Base-by-base conservation (phyloP, 64 coral and sea anemone species). In the Pocillopora verrucosa region DNA sequence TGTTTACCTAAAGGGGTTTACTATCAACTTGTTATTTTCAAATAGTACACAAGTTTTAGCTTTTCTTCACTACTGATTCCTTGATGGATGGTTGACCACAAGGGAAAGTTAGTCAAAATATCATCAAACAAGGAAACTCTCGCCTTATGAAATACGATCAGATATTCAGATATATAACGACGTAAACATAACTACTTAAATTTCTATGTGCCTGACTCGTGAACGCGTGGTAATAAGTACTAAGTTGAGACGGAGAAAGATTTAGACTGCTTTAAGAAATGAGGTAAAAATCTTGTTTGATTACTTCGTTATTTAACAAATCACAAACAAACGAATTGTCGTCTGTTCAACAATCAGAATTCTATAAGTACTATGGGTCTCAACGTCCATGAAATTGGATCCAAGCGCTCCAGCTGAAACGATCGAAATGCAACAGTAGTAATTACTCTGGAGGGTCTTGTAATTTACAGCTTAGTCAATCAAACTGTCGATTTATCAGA, bases 131-230 rank as follows among this genome's bases (percentile, higher is more conserved):
- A 70, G 5, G 15, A 63, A 26, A 82, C 79, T 82, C 59, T 13
- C 59, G 79, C 79, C 30, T 61, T 82, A 34, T 80, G 77, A 59
- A 80, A 80, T 80, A 24, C 67, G 67, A 70, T 70, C 20, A 24
- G 20, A 51, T 51, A 51, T 51, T 51, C 41, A 3, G 41, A 4
- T 51, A 51, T 51, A 11, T 20, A 7, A 24, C n/a, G 67, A 70
- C 22, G n/a, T 70, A 24, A 25, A 26, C 67, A 24, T 19, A 22
- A 70, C 10, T 24, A 10, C 64, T 19, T 24, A 25, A 24, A 70
- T 25, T 69, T 69, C 9, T 16, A 3, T 69, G 20, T 10, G 24
- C 9, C 20, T n/a, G 22, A 24, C 22, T 70, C 67, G 67, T 70
- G 22, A 63, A 63, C 11, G 22, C 25, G n/a, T n/a, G 0, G 20